Evolutionary conservation across 2,888 invertebrate genomes (phyloP), one percentile per base, ranked within the genome.

Genomic region (Uloborus plumipes): DNA sequence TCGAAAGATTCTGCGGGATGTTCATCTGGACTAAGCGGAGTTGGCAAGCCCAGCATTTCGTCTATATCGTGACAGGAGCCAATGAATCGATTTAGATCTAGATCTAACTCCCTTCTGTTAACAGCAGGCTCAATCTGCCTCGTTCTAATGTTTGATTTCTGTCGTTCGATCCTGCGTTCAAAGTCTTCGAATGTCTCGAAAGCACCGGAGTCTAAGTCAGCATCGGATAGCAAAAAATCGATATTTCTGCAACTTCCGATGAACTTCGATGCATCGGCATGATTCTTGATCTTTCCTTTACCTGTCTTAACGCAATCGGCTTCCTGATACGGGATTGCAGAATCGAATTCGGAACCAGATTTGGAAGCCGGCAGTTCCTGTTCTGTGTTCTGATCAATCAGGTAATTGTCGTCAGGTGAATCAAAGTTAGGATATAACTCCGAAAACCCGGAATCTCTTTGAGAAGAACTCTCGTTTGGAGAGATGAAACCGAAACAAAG

Each of bases 141-240:
- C 47, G 55, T 74, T 51, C 81, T 70, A n/a, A 75, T 51, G 49
- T 75, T 71, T 6, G 69, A 50, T 58, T 58, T 61, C 2, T 74
- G 69, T 9, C 62, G 62, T 9, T 70, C 58, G 55, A 80, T 55
- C 1, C 20, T n/a, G 6, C 80, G 61, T 11, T 83, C 82, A 53
- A 83, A 83, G 16, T 83, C 82, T 55, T 83, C 82, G 64, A 83
- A 83, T 2, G 77, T 72, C 20, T 61, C 61, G n/a, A 80, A 80
- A n/a, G 72, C 39, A 0, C 58, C 22, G 0, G 31, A 4, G 20
- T 61, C 67, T 6, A 71, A 50, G 22, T 71, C 66, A 49, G 53
- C 51, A 64, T 77, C 72, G 55, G 31, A n/a, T 1, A 83, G 67
- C 9, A 83, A n/a, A n/a, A 39, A n/a, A 31, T 83, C 82, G 0